Evolutionary conservation across 2,888 invertebrate species (phyloP), one percentile per base, ranked within the genome.

Genomic region (Trileptium ribeirensis): DNA sequence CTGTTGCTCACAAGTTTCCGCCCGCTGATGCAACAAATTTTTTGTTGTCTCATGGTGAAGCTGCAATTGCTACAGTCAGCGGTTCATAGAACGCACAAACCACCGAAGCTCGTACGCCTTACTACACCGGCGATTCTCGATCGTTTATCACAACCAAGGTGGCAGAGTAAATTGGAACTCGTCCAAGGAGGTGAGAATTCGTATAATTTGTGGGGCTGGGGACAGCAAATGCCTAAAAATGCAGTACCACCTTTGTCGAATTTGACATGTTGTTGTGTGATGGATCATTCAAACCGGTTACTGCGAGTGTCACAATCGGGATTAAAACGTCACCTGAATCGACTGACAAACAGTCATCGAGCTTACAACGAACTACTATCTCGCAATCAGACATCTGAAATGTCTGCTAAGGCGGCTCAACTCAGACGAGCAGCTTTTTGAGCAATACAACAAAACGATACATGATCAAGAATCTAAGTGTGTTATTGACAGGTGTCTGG

Each of bases 401-500:
- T 33, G 8, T 8, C 70, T 70, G 33, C 51, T 51, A 24, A 51
- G 24, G 51, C 51, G 51, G 8, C 51, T 51, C 24, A 15, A 8
- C 8, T 51, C 8, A 8, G 51, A 51, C 24, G 51, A 51, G 24
- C 51, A 51, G 8, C 51, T 51, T 51, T 24, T 51, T 15, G 8
- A 51, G 8, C 24, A 51, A 51, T n/a, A n/a, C 77, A 40, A 74
- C 34, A 24, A 1, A 1, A 40, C 64, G 1, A 40, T 82, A 1
- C 1, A 2, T 2, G 80, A 79, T 36, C 80, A 74, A 74, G 51
- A 64, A 2, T 24, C 67, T 34, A 39, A 74, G 38, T 51, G 80
- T 1, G 79, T 82, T 38, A 74, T 80, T 74, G 82, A 82, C n/a
- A n/a, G n/a, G n/a, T n/a, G n/a, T n/a, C n/a, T n/a, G n/a, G n/a